A percentile compares a stretch with the other conserved stretches of the same genome.
phyloP scores from a whole-genome alignment of 2,113 vertebrate species.

The Ailurus styani region DNA sequence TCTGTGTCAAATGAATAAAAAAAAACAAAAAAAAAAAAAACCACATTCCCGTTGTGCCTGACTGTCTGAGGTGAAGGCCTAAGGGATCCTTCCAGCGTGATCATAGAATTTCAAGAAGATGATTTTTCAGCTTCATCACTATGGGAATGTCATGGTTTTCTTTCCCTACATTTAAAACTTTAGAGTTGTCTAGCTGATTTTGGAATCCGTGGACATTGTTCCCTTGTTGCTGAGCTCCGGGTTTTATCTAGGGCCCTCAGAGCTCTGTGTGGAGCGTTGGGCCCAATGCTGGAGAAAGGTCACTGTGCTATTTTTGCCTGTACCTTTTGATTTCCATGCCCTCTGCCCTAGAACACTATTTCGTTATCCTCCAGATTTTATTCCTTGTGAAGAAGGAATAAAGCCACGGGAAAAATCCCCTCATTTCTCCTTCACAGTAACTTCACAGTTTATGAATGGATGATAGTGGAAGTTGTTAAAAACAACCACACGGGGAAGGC shows the following conservation, averaged over 20 bases:
- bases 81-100: neutral
- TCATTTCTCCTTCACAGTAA: neutral
- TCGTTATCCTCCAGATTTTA: neutral
- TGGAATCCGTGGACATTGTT: neutral
- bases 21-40: no score
- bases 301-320: neutral
- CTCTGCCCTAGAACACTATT: neutral
- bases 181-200: neutral
- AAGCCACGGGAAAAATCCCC: neutral
- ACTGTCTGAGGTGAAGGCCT: neutral
- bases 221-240: neutral
- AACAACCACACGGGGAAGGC: neutral
- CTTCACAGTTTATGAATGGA: neutral
- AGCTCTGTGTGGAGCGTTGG: neutral
- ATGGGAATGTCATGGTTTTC: neutral
- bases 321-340: neutral
- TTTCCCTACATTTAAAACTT: neutral
- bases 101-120: conserved; percentile 4
- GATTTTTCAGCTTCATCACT: neutral
- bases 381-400: neutral
- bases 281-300: neutral
- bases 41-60: neutral
- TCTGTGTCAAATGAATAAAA: no score
- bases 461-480: neutral
- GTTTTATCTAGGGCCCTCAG: neutral